Evolutionary conservation across 2,113 vertebrate genomes (phyloP), one percentile per base, ranked within the genome.

Genomic region (Vireo altiloquus): DNA sequence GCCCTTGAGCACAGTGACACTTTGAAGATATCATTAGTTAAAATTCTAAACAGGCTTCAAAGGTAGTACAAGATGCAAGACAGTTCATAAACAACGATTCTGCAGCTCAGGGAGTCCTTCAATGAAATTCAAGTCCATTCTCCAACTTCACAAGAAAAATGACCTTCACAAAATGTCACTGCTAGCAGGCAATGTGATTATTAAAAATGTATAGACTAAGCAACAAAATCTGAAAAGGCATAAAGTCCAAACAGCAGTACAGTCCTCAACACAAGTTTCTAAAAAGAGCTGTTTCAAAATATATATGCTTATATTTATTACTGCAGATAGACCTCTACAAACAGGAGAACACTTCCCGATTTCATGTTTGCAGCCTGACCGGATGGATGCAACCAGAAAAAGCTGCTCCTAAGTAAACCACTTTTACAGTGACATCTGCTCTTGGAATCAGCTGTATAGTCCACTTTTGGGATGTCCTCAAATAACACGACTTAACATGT

Each of bases 21-120:
- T 97, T 97, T 96, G 94, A 97, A 97, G 94, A 95, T 82, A 88
- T 71, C 56, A 94, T 94, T 96, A 97, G 69, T 96, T 95, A 95
- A 94, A 94, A 87, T 96, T 75, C 92, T 83, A 95, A 97, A 96
- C 87, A 96, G 68, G 50, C 75, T 96, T 97, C 92, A 95, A 96
- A 97, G 82, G 79, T 63, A 89, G 61, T 31, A 85, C 72, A 86
- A 95, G 74, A 94, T 92, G 49, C 61, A 96, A 96, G 84, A 49
- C 31, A 44, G 65, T 76, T 65, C 91, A 97, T 79, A 96, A 97
- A 96, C 75, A 95, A 96, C 3, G 7, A 93, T 83, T 85, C 81
- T 79, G 56, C 61, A 96, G 87, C 87, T 68, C 20, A 47, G 82
- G 76, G 56, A 97, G 68, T 17, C 61, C 87, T 85, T 94, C 94